Evolutionary conservation across 2,797 vertebrate genomes (phyloP).

Genomic region (Gadopsis bispinosus): DNA sequence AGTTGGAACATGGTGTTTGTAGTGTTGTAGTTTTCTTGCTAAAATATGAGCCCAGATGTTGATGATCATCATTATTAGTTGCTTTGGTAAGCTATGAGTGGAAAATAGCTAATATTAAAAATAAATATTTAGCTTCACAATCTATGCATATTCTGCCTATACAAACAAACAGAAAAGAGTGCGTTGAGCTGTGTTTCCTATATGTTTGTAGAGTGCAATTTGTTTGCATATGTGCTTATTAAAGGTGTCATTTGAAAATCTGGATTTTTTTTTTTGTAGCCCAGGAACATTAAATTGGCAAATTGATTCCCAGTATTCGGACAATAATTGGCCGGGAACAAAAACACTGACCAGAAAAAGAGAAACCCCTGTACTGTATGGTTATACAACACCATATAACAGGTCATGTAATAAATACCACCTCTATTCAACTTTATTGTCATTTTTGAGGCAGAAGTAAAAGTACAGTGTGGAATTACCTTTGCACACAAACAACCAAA

Average conservation of each 20-base stretch:
- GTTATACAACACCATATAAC: background rate
- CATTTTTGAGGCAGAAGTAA: background rate
- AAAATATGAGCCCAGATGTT: background rate
- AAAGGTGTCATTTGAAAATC: background rate
- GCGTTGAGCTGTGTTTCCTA: background rate
- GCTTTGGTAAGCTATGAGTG: background rate
- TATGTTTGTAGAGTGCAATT: background rate
- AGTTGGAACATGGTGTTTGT: background rate
- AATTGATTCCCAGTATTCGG: background rate
- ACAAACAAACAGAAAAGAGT: background rate
- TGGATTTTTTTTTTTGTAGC: constrained; percentile 12
- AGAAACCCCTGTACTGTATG: background rate
- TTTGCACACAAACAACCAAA: background rate
- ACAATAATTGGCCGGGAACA: constrained; percentile 10
- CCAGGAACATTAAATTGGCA: constrained; percentile 7
- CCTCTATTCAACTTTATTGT: background rate
- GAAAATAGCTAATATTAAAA: background rate
- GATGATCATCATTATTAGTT: background rate
- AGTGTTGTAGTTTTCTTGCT: background rate
- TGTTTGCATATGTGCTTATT: constrained; percentile 1
- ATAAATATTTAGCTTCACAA: background rate
- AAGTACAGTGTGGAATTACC: background rate
- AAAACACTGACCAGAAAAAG: background rate
- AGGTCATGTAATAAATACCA: constrained; percentile 12
- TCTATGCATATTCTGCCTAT: background rate